These are phyloP conservation scores for Eulithis testata DNA, from an alignment of 2,888 invertebrate genomes.

Conservation along the genomic window DNA sequence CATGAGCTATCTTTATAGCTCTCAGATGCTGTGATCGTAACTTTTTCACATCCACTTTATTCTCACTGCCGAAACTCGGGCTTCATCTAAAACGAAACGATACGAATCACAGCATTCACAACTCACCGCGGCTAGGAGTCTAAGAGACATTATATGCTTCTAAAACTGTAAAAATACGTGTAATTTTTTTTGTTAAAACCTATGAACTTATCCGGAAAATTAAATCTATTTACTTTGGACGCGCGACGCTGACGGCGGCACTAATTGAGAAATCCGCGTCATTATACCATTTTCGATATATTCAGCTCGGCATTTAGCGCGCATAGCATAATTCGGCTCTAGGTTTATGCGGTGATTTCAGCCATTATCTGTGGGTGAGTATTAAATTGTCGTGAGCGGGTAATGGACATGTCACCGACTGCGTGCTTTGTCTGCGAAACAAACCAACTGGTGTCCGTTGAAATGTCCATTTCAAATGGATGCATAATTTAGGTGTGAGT, in stretches of 20 bases:
- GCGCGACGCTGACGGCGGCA: conserved; percentile 2
- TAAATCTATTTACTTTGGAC: conserved; percentile 18
- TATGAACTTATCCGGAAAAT: conserved; percentile 8
- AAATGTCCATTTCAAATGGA: conserved; percentile 8
- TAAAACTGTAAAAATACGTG: neutral
- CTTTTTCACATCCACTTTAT: conserved; percentile 25
- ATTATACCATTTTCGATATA: conserved; percentile 12
- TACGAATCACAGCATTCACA: conserved; percentile 4
- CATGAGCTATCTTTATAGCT: conserved; percentile 28
- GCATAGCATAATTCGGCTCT: conserved; percentile 18
- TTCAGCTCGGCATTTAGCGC: conserved; percentile 23
- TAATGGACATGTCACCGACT: conserved; percentile 13
- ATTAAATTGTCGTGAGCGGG: conserved; percentile 17
- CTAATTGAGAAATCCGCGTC: conserved; percentile 9
- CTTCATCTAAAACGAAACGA: conserved; percentile 21
- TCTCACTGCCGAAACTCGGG: conserved; percentile 15
- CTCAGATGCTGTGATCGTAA: conserved; percentile 30
- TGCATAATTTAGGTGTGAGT: conserved; percentile 7
- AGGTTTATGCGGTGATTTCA: conserved; percentile 21
- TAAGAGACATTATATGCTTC: too few species aligned
- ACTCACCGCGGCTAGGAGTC: too few species aligned
- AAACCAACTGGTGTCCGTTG: conserved; percentile 14
- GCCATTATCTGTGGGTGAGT: conserved; percentile 14
- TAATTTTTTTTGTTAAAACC: neutral
- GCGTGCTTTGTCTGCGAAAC: conserved; percentile 20